These are phyloP conservation scores for Dicranocentrus wangi DNA, from an alignment of 2,888 invertebrate genomes.

Conservation along the genomic window DNA sequence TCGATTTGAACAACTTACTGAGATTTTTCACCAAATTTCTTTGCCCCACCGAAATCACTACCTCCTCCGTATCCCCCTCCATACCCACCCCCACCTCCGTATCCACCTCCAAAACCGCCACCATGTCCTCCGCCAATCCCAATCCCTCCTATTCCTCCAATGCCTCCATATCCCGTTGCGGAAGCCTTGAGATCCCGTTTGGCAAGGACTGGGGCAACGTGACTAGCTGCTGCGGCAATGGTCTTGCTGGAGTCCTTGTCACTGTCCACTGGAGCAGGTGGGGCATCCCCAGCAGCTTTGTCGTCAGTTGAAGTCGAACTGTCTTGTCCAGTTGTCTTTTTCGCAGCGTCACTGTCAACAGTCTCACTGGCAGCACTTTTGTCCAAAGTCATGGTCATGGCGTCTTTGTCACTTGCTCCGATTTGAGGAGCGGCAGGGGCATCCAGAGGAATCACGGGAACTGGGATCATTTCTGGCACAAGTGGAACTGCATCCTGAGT, in stretches of 20 bases:
- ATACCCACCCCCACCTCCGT: slow-evolving; percentile 24
- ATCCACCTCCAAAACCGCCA: slow-evolving; percentile 38
- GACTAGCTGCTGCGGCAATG: slow-evolving; percentile 9
- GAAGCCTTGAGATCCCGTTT: slow-evolving; percentile 65
- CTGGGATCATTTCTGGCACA: slow-evolving; percentile 13
- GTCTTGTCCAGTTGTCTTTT: slow-evolving; percentile 7
- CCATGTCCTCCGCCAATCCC: slow-evolving; percentile 61
- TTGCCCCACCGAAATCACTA: slow-evolving; percentile 59
- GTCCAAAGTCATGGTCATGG: slow-evolving; percentile 26
- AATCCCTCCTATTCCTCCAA: slow-evolving; percentile 40
- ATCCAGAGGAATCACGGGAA: slow-evolving; percentile 34
- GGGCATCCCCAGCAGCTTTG: no score
- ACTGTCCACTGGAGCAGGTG: background rate
- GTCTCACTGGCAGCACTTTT: slow-evolving; percentile 17
- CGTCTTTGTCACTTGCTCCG: background rate
- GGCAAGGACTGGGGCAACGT: slow-evolving; percentile 20
- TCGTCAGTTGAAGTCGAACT: background rate
- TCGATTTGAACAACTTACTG: no score
- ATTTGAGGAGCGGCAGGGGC: background rate
- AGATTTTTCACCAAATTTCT: slow-evolving; percentile 59
- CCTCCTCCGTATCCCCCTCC: slow-evolving; percentile 51
- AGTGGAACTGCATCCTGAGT: slow-evolving; percentile 11
- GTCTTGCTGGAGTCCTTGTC: background rate
- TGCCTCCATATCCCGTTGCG: slow-evolving; percentile 67
- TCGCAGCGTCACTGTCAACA: background rate